phyloP scores from a whole-genome alignment of 2,888 invertebrate species.

The Carcina quercana region DNA sequence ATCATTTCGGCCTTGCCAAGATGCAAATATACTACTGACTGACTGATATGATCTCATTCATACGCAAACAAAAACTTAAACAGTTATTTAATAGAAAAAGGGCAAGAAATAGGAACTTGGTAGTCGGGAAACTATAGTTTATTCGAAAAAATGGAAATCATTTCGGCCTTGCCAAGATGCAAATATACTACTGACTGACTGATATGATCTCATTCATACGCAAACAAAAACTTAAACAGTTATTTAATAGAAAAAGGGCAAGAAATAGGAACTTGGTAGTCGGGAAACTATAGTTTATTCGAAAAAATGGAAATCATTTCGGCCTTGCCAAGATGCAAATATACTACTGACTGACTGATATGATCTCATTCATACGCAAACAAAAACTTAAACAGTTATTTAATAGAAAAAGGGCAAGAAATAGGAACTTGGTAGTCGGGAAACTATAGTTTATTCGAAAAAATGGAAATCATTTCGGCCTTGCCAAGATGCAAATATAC shows the following conservation, averaged over 20 bases:
- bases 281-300: constrained; percentile 13
- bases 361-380: no score
- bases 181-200: no score
- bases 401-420: background rate
- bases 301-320: no score
- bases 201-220: no score
- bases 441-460: constrained; percentile 13
- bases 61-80: constrained; percentile 1
- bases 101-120: no score
- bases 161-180: no score
- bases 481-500: no score
- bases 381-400: background rate
- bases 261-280: background rate
- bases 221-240: background rate
- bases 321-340: no score
- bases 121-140: background rate
- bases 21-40: constrained; percentile 13
- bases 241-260: background rate
- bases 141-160: no score
- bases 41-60: constrained; percentile 23
- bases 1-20: constrained; percentile 29
- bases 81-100: background rate
- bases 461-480: no score
- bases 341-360: no score
- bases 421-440: background rate